A percentile compares a stretch with the other conserved stretches of the same genome.
Evolutionary conservation across 2,888 invertebrate species (phyloP).

Genomic region (Disparrhopalites patrizii): DNA sequence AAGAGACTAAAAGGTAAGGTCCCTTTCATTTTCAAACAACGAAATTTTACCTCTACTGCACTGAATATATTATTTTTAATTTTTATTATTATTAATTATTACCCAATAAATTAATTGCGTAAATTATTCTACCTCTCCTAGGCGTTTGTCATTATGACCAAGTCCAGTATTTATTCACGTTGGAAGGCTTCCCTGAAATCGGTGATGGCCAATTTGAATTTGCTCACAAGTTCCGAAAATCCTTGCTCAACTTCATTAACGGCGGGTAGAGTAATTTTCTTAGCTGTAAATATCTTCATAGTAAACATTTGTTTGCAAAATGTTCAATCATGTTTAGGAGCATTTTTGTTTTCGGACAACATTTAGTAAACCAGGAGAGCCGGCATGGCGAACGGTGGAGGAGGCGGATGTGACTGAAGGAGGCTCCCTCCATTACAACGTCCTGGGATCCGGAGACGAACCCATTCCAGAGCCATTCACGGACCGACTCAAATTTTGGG

Average conservation of each 20-base stretch:
- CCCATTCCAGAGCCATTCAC: constrained; percentile 36
- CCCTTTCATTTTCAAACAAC: neutral
- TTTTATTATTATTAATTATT: neutral
- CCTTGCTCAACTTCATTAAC: constrained; percentile 30
- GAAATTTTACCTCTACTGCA: too few relatives aligned
- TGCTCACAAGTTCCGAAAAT: constrained; percentile 28
- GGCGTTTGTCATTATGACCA: constrained; percentile 43
- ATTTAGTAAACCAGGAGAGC: constrained; percentile 22
- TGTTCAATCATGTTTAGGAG: too few relatives aligned
- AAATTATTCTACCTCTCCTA: neutral
- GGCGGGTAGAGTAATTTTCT: constrained; percentile 26
- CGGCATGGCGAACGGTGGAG: constrained; percentile 20
- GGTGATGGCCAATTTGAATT: constrained; percentile 27
- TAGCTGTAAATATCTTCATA: neutral
- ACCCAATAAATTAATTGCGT: neutral
- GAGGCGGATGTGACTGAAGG: constrained; percentile 8
- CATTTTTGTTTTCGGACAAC: neutral
- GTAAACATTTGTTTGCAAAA: neutral
- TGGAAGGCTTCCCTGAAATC: constrained; percentile 33
- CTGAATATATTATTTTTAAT: too few relatives aligned
- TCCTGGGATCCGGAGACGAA: constrained; percentile 23
- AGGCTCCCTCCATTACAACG: constrained; percentile 34
- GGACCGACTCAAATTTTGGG: constrained; percentile 37
- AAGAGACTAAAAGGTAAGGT: constrained; percentile 26
- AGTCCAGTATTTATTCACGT: constrained; percentile 39